Percentiles rank a stretch among this genome's conserved stretches.
These are phyloP conservation scores for Centrocercus urophasianus DNA, from an alignment of 2,113 vertebrate species.

Conservation along the genomic window DNA sequence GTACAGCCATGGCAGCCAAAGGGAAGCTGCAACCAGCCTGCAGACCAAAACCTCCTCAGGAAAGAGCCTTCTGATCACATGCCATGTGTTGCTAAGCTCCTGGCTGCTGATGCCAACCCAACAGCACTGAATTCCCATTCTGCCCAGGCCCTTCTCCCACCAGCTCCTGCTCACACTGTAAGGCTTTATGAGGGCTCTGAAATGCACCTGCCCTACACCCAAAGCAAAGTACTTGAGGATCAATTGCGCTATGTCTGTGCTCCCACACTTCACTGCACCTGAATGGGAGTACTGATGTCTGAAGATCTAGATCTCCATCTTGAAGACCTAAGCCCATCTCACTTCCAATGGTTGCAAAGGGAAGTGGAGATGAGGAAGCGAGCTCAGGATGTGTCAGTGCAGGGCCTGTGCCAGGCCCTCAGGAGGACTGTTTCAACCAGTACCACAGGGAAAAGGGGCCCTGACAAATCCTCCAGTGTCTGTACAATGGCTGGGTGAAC, in stretches of 20 bases:
- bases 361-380: slow-evolving; percentile 28
- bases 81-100: rapidly evolving
- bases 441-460: not conserved
- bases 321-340: not conserved
- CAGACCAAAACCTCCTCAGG: not conserved
- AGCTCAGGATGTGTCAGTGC: not conserved
- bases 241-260: not conserved
- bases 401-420: not conserved
- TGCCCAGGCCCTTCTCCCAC: not conserved
- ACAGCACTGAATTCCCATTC: rapidly evolving
- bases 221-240: not conserved
- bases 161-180: not conserved
- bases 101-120: not conserved
- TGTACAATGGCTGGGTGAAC: not conserved
- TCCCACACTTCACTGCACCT: not conserved
- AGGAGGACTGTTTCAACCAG: not conserved
- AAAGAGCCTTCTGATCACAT: not conserved
- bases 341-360: not conserved
- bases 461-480: not conserved
- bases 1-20: not conserved
- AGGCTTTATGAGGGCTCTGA: not conserved
- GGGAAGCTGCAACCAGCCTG: not conserved
- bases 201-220: not conserved
- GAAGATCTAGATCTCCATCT: not conserved
- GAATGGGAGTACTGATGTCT: not conserved